These are phyloP conservation scores for Crotalus adamanteus DNA, from an alignment of 2,797 vertebrate species.

Conservation along the genomic window DNA sequence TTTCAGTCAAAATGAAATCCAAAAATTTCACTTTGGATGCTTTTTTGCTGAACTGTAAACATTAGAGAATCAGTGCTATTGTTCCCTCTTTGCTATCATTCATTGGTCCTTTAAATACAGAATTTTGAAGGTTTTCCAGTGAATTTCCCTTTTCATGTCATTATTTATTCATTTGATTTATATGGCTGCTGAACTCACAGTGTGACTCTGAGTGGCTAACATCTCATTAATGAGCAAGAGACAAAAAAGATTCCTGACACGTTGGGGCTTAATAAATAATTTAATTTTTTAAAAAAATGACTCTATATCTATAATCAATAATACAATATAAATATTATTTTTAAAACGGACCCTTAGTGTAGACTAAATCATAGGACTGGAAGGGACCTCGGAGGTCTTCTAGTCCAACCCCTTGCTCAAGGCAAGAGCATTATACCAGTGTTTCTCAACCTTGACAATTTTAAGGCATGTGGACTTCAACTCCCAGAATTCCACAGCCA, in stretches of 20 bases:
- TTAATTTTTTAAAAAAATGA: background rate
- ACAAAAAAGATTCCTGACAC: background rate
- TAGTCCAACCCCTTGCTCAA: too few species aligned
- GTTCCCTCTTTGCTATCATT: constrained; percentile 4
- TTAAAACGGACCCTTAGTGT: background rate
- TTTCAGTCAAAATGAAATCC: background rate
- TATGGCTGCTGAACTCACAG: background rate
- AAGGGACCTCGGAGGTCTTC: too few species aligned
- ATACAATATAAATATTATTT: background rate
- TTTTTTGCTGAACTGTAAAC: background rate
- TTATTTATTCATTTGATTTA: background rate
- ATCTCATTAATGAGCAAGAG: background rate
- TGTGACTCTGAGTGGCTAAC: constrained; percentile 5
- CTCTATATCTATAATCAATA: background rate
- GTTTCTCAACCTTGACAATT: too few species aligned
- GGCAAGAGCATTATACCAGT: too few species aligned
- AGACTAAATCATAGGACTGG: too few species aligned
- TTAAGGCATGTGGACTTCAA: too few species aligned
- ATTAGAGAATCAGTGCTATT: background rate
- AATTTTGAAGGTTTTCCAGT: constrained; percentile 47
- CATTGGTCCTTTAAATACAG: constrained; percentile 48
- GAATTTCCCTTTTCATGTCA: background rate
- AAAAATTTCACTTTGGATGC: background rate
- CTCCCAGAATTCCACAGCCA: too few species aligned
- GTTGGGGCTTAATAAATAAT: background rate